Evolutionary conservation across 2,888 invertebrate species (phyloP), one percentile per base, ranked within the genome.

Genomic region (Drosophila colorata): DNA sequence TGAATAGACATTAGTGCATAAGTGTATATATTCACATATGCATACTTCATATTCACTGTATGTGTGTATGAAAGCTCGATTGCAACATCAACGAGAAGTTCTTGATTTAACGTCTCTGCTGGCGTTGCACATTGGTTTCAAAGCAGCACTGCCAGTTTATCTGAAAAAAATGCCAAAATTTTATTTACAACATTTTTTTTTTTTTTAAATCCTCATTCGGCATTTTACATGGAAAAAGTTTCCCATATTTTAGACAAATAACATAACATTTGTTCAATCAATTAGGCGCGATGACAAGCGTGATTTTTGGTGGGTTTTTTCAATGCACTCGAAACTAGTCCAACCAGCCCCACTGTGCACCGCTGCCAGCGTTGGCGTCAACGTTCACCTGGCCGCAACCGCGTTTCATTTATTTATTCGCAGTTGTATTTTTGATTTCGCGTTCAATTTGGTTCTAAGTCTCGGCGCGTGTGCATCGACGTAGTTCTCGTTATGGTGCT

Each of bases 391-490:
- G 51, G 70, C 31, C 58, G 67, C 63, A 43, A 43, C 48, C 33
- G 64, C 48, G 68, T 57, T 73, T 73, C 52, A 58, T 73, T 69
- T 74, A 82, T 84, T 82, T 79, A 83, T 74, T 74, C 77, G 69
- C 67, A 52, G 78, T 70, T 70, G 75, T 71, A 78, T 68, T 80
- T 82, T 55, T 73, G 78, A 69, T 74, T 84, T 78, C 59, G 72
- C 60, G 72, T 81, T 90, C 90, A 90, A 89, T 91, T 90, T 78
- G 85, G 82, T 90, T 90, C 90, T 90, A 86, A 83, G 75, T 69
- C 75, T 85, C 82, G 80, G 35, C 81, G 82, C 71, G 90, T 70
- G 75, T 83, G 80, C 91, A 90, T 80, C 83, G 75, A 49, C 56
- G 59, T 69, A 68, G 48, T 66, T 77, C 43, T 73, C 55, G 66